Evolutionary conservation across 2,888 invertebrate genomes (phyloP).

Genomic region (Mesorhabditis belari): DNA sequence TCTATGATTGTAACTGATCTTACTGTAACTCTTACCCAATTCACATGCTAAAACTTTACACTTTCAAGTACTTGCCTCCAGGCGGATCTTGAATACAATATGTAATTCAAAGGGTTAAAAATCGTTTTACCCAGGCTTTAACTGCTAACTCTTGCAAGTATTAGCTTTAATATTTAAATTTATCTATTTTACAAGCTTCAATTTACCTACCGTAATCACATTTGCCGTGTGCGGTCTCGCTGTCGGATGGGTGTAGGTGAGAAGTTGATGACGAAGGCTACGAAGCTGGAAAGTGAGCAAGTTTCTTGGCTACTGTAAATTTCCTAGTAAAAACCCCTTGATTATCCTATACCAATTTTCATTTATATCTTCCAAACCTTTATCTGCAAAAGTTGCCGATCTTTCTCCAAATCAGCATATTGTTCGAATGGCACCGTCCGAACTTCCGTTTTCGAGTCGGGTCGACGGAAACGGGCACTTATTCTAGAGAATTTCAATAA

Average conservation of each 20-base stretch:
- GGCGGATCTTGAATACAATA: too few species aligned
- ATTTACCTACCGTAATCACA: slow-evolving; percentile 26
- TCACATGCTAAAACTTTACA: too few species aligned
- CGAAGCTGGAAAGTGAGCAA: slow-evolving; percentile 22
- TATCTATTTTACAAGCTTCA: too few species aligned
- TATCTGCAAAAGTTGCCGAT: slow-evolving; percentile 9
- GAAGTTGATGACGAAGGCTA: slow-evolving; percentile 42
- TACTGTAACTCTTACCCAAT: too few species aligned
- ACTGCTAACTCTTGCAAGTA: too few species aligned
- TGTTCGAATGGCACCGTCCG: slow-evolving; percentile 16
- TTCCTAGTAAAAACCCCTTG: slow-evolving; percentile 11
- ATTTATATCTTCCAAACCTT: background rate
- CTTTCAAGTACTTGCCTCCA: too few species aligned
- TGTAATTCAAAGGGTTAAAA: too few species aligned
- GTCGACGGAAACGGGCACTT: background rate
- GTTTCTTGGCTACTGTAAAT: background rate
- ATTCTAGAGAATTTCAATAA: background rate
- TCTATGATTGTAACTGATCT: too few species aligned
- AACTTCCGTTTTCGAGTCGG: slow-evolving; percentile 31
- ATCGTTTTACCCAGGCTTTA: too few species aligned
- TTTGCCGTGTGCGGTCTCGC: slow-evolving; percentile 30
- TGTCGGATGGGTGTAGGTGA: slow-evolving; percentile 42
- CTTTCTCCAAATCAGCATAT: slow-evolving; percentile 19
- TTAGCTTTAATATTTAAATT: too few species aligned
- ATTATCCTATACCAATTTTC: background rate